Conservation (phyloP, 2,797 vertebrate genomes). For the Alca torda region DNA sequence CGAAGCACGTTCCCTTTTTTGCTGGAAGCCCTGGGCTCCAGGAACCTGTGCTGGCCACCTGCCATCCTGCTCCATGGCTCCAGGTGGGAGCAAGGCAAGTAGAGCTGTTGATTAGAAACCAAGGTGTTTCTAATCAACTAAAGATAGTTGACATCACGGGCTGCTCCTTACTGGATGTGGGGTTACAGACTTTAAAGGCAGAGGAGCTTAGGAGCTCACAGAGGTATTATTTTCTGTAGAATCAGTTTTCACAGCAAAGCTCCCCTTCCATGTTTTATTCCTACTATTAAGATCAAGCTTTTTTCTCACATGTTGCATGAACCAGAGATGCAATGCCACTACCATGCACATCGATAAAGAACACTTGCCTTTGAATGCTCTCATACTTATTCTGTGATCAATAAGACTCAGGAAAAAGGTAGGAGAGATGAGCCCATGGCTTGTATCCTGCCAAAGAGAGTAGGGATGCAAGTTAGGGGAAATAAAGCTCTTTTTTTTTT, state of each 20-base stretch:
- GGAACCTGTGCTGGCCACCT: neutral
- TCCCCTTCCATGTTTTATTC: neutral
- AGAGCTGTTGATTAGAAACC: neutral
- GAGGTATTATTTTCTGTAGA: neutral
- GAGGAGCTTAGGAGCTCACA: neutral
- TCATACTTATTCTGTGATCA: neutral
- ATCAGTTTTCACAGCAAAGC: neutral
- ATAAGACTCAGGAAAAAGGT: neutral
- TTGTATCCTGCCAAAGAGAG: neutral
- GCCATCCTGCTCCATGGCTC: neutral
- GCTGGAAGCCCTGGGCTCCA: neutral
- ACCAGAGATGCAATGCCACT: neutral
- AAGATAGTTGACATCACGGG: neutral
- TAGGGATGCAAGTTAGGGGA: neutral
- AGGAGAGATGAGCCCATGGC: neutral
- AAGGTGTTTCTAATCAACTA: too few species aligned
- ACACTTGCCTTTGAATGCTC: neutral
- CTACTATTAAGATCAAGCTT: neutral
- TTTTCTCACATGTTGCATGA: neutral
- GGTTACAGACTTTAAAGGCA: neutral
- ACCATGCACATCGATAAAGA: too few species aligned
- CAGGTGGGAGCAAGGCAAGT: neutral
- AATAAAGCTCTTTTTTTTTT: neutral
- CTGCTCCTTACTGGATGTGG: neutral
- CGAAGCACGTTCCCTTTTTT: neutral